Evolutionary conservation across 2,797 vertebrate species (phyloP), one percentile per base, ranked within the genome.

Genomic region (Pteronotus mesoamericanus): DNA sequence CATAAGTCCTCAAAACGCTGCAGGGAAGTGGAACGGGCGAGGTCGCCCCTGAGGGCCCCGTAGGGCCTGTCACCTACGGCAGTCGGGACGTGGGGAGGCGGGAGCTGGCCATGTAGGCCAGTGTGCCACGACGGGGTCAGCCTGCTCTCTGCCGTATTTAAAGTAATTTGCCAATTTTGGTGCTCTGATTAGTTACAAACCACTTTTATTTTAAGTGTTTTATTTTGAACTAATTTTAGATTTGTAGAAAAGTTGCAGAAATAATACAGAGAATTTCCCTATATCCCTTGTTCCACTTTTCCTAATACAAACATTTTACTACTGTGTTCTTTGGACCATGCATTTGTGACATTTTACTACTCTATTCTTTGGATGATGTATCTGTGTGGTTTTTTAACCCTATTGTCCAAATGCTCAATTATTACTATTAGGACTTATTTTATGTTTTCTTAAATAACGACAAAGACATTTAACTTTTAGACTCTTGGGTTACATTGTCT

Each of bases 371-470:
- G 46, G 29, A 34, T 18, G 61, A 9, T 71, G 16, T 57, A 22
- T 93, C 91, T 82, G 39, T 59, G 19, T 42, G 32, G 16, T 77
- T 92, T 95, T 95, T 83, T 64, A 88, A 53, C 53, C 15, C 48
- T 95, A 37, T 32, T 10, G 37, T 68, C 66, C 21, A 14, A 88
- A 19, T 75, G 44, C 15, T n/a, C 24, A 53, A 1, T 79, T 77
- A 39, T 48, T 94, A 51, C 59, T 91, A 4, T 74, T 48, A 61
- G 61, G 5, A 88, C 12, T 66, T 77, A 42, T 19, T 68, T 64
- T 69, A 88, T 59, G 16, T 80, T 96, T 95, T 79, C 46, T 80
- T 87, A 34, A 80, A 71, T 80, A 91, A 68, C 26, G 42, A 55
- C 37, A 71, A 91, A 91, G 42, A 26, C 72, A 39, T 34, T 84